Evolutionary conservation across 2,113 vertebrate genomes (phyloP), one percentile per base, ranked within the genome.

Genomic region (Fregetta grallaria): DNA sequence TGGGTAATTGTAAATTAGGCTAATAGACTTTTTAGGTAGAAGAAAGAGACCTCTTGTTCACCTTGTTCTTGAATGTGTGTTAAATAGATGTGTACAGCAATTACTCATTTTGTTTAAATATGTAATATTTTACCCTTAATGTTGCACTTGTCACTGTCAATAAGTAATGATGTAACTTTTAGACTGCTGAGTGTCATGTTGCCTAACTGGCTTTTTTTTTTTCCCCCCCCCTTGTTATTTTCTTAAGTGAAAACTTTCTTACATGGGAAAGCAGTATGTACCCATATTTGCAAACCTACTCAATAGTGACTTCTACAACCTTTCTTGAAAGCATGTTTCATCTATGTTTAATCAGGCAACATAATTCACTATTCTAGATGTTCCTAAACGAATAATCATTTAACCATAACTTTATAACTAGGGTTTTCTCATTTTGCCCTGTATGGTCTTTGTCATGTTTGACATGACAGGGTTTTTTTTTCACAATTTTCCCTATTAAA

Each of bases 1-100:
- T 93, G 83, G 58, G 68, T 92, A 96, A 97, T 91, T 97, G 87
- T 91, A 95, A 95, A 96, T 94, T 96, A 93, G 61, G 34, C 77
- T 96, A 96, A 94, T 94, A 84, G 79, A 81, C 44, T 59, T 92
- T 38, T 56, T 74, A 93, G 75, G 70, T 86, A 63, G 10, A 72
- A 84, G 49, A 85, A 73, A 27, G 74, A 73, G 84, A 94, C 85
- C 68, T 85, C 77, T 95, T 36, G 12, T 72, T 89, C 89, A 94
- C 70, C 95, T 92, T 76, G 45, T 52, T 94, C 81, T 63, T 56
- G 40, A 78, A 76, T 11, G 40, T 44, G 30, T 89, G 84, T 86
- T 97, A 95, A 95, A 74, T 53, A 86, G 72, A 62, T 74, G 56
- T 55, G 22, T 62, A 75, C 25, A 65, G 52, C 44, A 93, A 78